Evolutionary conservation across 1,140 invertebrate species (phyloP).

Genomic region (Augochlora pura): DNA sequence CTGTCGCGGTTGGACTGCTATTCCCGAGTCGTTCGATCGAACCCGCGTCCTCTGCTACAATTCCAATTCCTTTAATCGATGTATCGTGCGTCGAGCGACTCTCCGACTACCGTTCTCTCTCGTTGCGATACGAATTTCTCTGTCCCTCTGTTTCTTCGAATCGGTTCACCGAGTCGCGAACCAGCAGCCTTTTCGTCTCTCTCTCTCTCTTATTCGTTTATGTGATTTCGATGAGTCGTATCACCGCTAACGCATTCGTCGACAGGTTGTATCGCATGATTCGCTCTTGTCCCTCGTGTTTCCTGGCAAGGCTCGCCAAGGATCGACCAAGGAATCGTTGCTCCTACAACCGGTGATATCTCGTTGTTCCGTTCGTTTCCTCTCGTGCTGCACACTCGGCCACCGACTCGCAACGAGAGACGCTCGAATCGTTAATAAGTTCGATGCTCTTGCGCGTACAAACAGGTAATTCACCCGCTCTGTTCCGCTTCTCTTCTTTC

Average conservation of each 20-base stretch:
- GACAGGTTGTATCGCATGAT: slow-evolving; percentile 50
- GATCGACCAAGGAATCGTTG: too few species aligned
- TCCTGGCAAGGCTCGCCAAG: neutral
- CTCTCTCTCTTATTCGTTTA: neutral
- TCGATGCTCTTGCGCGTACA: slow-evolving; percentile 44
- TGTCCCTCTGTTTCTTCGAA: too few species aligned
- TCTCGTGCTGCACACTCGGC: neutral
- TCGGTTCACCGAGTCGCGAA: too few species aligned
- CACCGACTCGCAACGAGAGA: neutral
- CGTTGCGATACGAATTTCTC: too few species aligned
- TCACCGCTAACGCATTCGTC: neutral
- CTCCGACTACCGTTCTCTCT: too few species aligned
- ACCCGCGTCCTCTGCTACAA: neutral
- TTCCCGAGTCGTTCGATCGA: slow-evolving; percentile 1
- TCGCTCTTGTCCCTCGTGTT: neutral
- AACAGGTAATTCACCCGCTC: slow-evolving; percentile 47
- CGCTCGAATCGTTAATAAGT: slow-evolving; percentile 30
- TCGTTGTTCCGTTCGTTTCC: neutral
- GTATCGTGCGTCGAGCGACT: neutral
- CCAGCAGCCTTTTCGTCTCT: too few species aligned
- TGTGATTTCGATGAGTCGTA: slow-evolving; percentile 19
- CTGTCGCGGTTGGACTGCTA: neutral
- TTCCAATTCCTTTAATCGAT: neutral
- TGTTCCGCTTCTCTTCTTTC: too few species aligned
- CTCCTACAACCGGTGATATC: too few species aligned